A percentile compares a stretch with the other conserved stretches of the same genome.
These are phyloP conservation scores for Anguilla marmorata DNA, from an alignment of 2,797 vertebrate species.

Conservation along the genomic window DNA sequence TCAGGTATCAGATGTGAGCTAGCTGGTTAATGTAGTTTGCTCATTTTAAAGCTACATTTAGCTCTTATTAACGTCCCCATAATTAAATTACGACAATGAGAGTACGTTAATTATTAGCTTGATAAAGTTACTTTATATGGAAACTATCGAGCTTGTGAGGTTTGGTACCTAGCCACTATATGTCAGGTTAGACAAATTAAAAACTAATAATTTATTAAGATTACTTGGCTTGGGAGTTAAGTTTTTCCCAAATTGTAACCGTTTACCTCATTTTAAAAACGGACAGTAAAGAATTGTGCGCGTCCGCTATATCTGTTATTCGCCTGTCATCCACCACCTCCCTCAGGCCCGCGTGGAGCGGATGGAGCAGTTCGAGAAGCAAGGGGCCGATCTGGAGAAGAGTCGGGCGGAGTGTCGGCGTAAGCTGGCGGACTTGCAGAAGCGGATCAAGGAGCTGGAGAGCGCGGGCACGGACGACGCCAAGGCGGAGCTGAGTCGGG, in stretches of 20 bases:
- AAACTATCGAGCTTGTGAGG: too few species aligned
- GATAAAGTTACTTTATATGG: too few species aligned
- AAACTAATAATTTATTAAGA: neutral
- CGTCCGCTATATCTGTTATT: neutral
- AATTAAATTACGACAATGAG: too few species aligned
- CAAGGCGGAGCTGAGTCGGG: constrained; percentile 67
- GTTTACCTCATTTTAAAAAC: neutral
- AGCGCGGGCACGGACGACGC: constrained; percentile 48
- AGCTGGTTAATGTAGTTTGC: too few species aligned
- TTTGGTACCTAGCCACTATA: too few species aligned
- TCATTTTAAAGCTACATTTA: too few species aligned
- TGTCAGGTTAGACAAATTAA: neutral
- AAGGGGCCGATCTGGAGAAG: constrained; percentile 78
- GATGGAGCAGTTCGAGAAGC: constrained; percentile 83
- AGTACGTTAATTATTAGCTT: too few species aligned
- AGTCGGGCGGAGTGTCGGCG: constrained; percentile 70
- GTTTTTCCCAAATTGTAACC: neutral
- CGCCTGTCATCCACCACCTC: neutral
- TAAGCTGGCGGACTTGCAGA: constrained; percentile 71
- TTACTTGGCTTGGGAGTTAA: neutral
- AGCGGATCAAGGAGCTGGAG: constrained; percentile 69
- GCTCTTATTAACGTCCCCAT: too few species aligned
- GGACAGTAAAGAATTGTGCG: neutral
- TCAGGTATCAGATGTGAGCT: too few species aligned
- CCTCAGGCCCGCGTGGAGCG: constrained; percentile 79